phyloP scores from a whole-genome alignment of 2,888 invertebrate species.

The Xanthorhoe spadicearia region DNA sequence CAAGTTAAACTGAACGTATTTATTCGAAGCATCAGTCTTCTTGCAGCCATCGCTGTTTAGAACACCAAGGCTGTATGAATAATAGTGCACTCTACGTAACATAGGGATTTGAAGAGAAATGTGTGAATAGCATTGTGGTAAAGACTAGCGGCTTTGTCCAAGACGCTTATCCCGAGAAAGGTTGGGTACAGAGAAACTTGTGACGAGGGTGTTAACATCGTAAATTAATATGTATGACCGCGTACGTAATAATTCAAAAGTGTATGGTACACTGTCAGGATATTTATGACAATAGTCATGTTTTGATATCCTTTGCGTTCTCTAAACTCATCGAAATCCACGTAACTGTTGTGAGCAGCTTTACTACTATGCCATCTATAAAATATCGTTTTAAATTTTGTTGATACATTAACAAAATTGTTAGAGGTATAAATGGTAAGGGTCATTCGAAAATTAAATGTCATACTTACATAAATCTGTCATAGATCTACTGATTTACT shows the following conservation, averaged over 20 bases:
- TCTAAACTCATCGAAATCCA: not conserved
- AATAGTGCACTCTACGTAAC: slow-evolving; percentile 76
- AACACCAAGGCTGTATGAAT: slow-evolving; percentile 46
- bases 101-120: slow-evolving; percentile 68
- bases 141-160: slow-evolving; percentile 61
- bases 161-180: slow-evolving; percentile 56
- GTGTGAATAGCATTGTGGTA: slow-evolving; percentile 62
- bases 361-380: too few relatives aligned
- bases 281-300: slow-evolving; percentile 19
- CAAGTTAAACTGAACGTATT: too few relatives aligned
- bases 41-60: slow-evolving; percentile 49
- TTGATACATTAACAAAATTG: too few relatives aligned
- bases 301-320: not conserved
- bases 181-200: slow-evolving; percentile 48
- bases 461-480: too few relatives aligned
- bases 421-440: too few relatives aligned
- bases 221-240: slow-evolving; percentile 57
- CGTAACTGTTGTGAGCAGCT: not conserved
- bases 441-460: too few relatives aligned
- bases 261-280: slow-evolving; percentile 13
- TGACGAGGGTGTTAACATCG: slow-evolving; percentile 63
- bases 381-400: too few relatives aligned
- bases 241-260: slow-evolving; percentile 47
- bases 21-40: not conserved
- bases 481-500: too few relatives aligned